Percentiles rank a stretch among this genome's conserved stretches.
phyloP scores from a whole-genome alignment of 2,888 invertebrate species.

The Chymomyza caudatula region DNA sequence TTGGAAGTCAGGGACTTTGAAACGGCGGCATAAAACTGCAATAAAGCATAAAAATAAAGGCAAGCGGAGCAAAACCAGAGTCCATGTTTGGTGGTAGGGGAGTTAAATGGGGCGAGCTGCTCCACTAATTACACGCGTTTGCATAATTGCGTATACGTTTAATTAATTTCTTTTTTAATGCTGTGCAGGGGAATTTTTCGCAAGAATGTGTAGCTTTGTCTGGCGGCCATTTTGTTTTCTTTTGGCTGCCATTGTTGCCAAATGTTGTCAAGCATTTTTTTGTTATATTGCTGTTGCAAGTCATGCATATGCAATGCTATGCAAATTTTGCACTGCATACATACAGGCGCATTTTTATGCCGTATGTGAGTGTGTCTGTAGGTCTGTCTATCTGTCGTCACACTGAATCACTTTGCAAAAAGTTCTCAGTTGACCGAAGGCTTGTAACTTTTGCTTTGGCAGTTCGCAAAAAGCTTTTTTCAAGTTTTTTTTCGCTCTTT shows the following conservation, averaged over 20 bases:
- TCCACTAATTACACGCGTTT: constrained; percentile 67
- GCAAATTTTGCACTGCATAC: constrained; percentile 57
- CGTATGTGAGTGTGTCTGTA: not conserved
- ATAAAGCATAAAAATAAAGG: constrained; percentile 52
- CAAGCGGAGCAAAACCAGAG: not conserved
- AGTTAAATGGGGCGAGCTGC: constrained; percentile 15
- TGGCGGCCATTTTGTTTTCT: constrained; percentile 1
- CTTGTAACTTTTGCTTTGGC: not conserved
- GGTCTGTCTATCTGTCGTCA: no score
- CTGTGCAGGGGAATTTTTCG: not conserved
- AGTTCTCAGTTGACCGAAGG: not conserved
- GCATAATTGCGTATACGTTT: constrained; percentile 60
- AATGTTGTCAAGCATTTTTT: not conserved
- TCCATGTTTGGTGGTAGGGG: constrained; percentile 9
- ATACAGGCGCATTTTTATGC: constrained; percentile 39
- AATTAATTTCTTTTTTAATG: constrained; percentile 42
- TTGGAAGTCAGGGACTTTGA: constrained; percentile 4
- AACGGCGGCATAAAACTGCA: constrained; percentile 67
- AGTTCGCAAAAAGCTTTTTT: not conserved
- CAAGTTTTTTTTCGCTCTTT: not conserved
- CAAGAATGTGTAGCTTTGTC: constrained; percentile 3
- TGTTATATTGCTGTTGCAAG: not conserved
- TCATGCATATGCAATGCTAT: constrained; percentile 70
- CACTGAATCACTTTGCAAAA: not conserved
- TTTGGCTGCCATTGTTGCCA: not conserved